Base-by-base conservation (phyloP, 1,140 invertebrate genomes). In the Marisa cornuarietis region DNA sequence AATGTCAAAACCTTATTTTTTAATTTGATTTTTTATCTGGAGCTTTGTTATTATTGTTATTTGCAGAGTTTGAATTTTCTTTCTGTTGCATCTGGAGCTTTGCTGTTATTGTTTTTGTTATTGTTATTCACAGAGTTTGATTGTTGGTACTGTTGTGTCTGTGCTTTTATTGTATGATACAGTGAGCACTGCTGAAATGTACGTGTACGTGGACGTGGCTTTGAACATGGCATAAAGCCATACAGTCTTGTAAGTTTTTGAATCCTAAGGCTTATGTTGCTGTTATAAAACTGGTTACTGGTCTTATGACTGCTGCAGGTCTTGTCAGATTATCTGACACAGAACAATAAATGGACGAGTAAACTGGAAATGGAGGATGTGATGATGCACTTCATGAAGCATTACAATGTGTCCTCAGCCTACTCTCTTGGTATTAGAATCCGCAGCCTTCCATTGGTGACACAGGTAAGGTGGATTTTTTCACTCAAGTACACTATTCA, bases 401-500 rank as follows among this genome's bases (percentile, higher is more conserved):
- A 79, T 42, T 86, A 86, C 73, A 63, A 81, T 14, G 85, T 86
- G 20, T 80, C 84, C 18, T 82, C 84, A 79, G 86, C 86, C 5
- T 88, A 85, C 77, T 82, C 86, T 18, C 84, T 91, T n/a, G 90
- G 90, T 26, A 85, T 90, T 16, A 82, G 88, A 62, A 85, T 91
- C 9, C 82, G 85, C 51, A 90, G 88, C 78, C 79, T 91, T n/a
- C 84, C 87, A 22, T 74, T 91, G 58, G 85, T 84, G n/a, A 80
- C 86, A 63, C 85, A 84, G 78, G 88, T 88, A 79, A 77, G 83
- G 11, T 58, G 54, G 54, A 58, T 11, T 58, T 58, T n/a, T 58
- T 18, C 54, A 58, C 54, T 58, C 31, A 42, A 42, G 31, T 42
- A 42, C 31, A 42, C 31, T 42, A 42, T 42, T 42, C 31, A 42